These are phyloP conservation scores for Heterodera filipjevi DNA, from an alignment of 2,888 invertebrate genomes.

Conservation along the genomic window DNA sequence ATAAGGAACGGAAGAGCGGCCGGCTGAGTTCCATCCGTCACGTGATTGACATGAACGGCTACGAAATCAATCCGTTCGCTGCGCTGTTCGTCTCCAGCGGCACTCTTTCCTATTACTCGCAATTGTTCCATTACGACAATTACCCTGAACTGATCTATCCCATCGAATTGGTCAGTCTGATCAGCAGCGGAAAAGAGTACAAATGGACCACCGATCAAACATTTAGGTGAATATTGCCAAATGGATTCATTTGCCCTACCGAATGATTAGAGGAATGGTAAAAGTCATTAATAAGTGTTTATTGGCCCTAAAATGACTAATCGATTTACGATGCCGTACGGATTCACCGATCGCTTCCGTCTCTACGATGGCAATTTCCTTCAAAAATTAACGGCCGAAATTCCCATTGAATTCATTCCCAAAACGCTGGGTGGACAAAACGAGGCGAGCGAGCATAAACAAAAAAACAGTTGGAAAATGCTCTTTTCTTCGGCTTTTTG, in stretches of 20 bases:
- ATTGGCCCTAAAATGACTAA: neutral
- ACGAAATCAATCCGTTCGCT: slow-evolving; percentile 64
- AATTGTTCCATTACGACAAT: slow-evolving; percentile 65
- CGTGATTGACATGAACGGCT: slow-evolving; percentile 59
- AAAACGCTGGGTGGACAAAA: slow-evolving; percentile 59
- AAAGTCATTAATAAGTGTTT: neutral
- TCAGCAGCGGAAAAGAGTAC: no score
- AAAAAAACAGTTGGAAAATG: neutral
- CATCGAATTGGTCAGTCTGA: slow-evolving; percentile 51
- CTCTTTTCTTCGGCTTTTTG: neutral
- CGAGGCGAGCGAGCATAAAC: slow-evolving; percentile 44
- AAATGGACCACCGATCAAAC: no score
- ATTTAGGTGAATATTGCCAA: slow-evolving; percentile 55
- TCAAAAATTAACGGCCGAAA: slow-evolving; percentile 52
- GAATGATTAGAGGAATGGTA: slow-evolving; percentile 43
- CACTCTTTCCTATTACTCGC: slow-evolving; percentile 62
- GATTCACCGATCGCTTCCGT: slow-evolving; percentile 61
- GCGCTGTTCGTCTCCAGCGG: slow-evolving; percentile 64
- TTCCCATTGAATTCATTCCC: slow-evolving; percentile 56
- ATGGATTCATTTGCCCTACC: slow-evolving; percentile 64
- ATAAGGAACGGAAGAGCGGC: slow-evolving; percentile 58
- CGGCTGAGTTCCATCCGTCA: slow-evolving; percentile 58
- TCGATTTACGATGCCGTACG: slow-evolving; percentile 56
- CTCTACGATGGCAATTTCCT: slow-evolving; percentile 60
- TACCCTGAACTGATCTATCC: slow-evolving; percentile 64